Evolutionary conservation across 2,113 vertebrate species (phyloP).

Genomic region (Puntigrus tetrazona): DNA sequence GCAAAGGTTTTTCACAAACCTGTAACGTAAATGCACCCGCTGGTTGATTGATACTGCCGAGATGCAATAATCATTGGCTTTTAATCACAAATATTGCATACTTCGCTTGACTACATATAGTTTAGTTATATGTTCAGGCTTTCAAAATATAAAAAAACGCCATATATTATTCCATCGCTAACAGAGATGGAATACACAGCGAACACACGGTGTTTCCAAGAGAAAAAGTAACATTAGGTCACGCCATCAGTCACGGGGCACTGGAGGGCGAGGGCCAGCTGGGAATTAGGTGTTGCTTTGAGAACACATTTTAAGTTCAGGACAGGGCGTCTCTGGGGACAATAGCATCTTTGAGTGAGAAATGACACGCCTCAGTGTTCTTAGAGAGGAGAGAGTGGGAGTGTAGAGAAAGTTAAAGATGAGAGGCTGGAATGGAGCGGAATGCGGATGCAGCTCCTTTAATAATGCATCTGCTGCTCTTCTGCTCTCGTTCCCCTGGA

Average conservation of each 20-base stretch:
- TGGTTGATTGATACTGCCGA: no score
- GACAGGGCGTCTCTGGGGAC: neutral
- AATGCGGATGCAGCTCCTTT: slow-evolving; percentile 20
- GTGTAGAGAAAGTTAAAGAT: slow-evolving; percentile 30
- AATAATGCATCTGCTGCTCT: slow-evolving; percentile 34
- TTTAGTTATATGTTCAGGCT: no score
- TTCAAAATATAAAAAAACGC: no score
- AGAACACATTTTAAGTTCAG: slow-evolving; percentile 16
- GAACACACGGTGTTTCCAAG: no score
- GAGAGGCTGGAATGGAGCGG: neutral
- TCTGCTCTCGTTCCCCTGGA: slow-evolving; percentile 1
- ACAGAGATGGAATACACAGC: no score
- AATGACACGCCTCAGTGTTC: slow-evolving; percentile 13
- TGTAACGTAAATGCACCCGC: no score
- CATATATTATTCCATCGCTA: neutral
- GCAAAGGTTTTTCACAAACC: no score
- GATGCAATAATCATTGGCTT: no score
- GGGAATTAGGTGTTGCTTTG: slow-evolving; percentile 12
- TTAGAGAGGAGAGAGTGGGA: slow-evolving; percentile 6
- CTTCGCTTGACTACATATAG: no score
- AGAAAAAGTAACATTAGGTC: slow-evolving; percentile 1
- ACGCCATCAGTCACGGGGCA: neutral
- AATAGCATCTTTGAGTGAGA: slow-evolving; percentile 6
- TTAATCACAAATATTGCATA: no score
- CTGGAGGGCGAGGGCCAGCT: slow-evolving; percentile 5